phyloP scores from a whole-genome alignment of 2,797 vertebrate genomes.

The Morelia viridis region DNA sequence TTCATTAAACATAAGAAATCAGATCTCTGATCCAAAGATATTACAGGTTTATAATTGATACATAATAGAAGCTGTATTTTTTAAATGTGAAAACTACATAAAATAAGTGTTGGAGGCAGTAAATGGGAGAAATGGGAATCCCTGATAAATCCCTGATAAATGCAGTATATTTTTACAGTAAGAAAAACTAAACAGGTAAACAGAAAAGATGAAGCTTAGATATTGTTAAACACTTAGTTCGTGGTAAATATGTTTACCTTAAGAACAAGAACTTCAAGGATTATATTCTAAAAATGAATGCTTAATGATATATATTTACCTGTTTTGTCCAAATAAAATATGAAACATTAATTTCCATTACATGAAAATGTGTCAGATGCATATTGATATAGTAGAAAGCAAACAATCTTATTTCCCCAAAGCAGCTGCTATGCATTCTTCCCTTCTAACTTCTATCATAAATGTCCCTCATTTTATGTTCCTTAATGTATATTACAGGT shows the following conservation, averaged over 20 bases:
- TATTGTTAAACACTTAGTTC: neutral
- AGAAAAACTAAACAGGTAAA: neutral
- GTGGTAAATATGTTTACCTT: neutral
- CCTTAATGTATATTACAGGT: too few relatives aligned
- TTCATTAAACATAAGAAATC: neutral
- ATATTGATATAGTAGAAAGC: neutral
- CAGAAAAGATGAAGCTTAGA: neutral
- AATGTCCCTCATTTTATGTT: too few relatives aligned
- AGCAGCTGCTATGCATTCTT: too few relatives aligned
- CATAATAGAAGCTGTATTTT: neutral
- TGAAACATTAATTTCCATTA: slow-evolving; percentile 30
- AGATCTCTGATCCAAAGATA: neutral
- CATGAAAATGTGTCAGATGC: slow-evolving; percentile 15
- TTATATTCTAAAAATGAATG: too few relatives aligned
- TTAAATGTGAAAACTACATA: neutral
- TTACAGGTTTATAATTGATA: neutral
- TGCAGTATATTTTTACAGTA: neutral
- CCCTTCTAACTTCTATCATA: too few relatives aligned
- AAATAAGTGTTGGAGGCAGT: neutral
- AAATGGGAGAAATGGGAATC: neutral
- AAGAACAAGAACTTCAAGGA: too few relatives aligned
- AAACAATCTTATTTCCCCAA: too few relatives aligned
- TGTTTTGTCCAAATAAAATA: slow-evolving; percentile 29
- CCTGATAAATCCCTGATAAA: too few relatives aligned
- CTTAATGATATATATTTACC: slow-evolving; percentile 21